Conservation (phyloP, 2,113 vertebrate genomes). For the Potamarius usumacintae region DNA sequence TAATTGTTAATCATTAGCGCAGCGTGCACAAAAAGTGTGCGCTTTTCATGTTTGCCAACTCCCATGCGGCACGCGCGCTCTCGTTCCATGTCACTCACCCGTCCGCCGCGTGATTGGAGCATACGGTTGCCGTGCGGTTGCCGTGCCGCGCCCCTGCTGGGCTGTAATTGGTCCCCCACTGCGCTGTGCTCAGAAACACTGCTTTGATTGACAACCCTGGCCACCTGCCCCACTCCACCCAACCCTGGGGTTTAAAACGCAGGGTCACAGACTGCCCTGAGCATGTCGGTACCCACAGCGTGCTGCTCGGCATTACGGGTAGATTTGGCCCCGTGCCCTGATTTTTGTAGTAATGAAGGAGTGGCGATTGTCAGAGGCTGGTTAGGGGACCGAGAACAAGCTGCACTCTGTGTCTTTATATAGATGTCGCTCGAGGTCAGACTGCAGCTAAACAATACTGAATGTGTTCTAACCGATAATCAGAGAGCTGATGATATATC, state of each 20-base stretch:
- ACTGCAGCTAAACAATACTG: not conserved
- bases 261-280: constrained; percentile 24
- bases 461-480: not conserved
- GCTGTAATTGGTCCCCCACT: constrained; percentile 56
- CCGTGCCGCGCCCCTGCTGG: constrained; percentile 55
- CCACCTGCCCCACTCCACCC: constrained; percentile 51
- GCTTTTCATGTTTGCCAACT: constrained; percentile 18
- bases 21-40: constrained; percentile 51
- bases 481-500: not conserved
- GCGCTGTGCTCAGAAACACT: constrained; percentile 25
- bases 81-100: constrained; percentile 47
- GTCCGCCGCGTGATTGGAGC: constrained; percentile 52
- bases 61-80: constrained; percentile 21
- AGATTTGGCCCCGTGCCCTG: constrained; percentile 44
- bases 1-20: constrained; percentile 34
- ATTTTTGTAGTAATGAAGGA: constrained; percentile 18
- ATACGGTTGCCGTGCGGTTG: constrained; percentile 51
- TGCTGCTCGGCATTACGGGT: constrained; percentile 30
- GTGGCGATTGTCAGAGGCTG: constrained; percentile 5
- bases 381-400: not conserved
- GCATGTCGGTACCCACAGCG: constrained; percentile 9
- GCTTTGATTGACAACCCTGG: constrained; percentile 55
- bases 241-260: constrained; percentile 14
- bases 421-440: not conserved
- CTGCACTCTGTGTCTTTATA: constrained; percentile 36